Evolutionary conservation across 2,888 invertebrate genomes (phyloP).

Genomic region (Zaprionus lineosus): DNA sequence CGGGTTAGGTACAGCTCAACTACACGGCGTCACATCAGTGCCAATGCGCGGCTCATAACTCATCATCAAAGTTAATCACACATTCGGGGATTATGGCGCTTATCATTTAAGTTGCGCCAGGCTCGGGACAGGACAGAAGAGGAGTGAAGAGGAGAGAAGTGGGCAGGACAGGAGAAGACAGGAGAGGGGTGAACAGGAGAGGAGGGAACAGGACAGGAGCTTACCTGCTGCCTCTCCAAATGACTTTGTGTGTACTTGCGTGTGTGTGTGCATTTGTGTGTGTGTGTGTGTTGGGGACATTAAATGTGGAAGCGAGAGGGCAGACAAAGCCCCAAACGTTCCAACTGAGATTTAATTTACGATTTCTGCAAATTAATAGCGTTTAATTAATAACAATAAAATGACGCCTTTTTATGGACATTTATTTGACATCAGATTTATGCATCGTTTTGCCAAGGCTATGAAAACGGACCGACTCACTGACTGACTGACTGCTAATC

Average conservation of each 20-base stretch:
- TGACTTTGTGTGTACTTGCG: conserved; percentile 53
- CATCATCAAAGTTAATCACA: conserved; percentile 78
- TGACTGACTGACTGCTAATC: conserved; percentile 12
- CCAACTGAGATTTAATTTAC: conserved; percentile 73
- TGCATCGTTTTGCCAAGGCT: conserved; percentile 41
- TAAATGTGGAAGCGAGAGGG: conserved; percentile 50
- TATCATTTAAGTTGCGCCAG: conserved; percentile 67
- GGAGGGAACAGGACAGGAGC: too few relatives aligned
- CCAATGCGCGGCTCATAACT: conserved; percentile 76
- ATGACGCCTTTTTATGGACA: conserved; percentile 75
- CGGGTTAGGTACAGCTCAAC: not conserved
- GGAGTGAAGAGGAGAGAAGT: too few relatives aligned
- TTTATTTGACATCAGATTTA: conserved; percentile 72
- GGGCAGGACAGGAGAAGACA: too few relatives aligned
- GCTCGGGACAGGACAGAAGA: too few relatives aligned
- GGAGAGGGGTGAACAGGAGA: too few relatives aligned
- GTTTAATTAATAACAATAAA: conserved; percentile 80
- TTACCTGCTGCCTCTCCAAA: conserved; percentile 60
- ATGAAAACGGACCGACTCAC: conserved; percentile 11
- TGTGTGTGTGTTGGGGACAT: conserved; percentile 46
- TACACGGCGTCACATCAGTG: conserved; percentile 61
- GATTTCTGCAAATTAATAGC: conserved; percentile 79
- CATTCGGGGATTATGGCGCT: conserved; percentile 78
- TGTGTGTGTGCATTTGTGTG: conserved; percentile 12
- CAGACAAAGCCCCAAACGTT: conserved; percentile 17